phyloP scores from a whole-genome alignment of 2,797 vertebrate genomes.

The Tapirus indicus region DNA sequence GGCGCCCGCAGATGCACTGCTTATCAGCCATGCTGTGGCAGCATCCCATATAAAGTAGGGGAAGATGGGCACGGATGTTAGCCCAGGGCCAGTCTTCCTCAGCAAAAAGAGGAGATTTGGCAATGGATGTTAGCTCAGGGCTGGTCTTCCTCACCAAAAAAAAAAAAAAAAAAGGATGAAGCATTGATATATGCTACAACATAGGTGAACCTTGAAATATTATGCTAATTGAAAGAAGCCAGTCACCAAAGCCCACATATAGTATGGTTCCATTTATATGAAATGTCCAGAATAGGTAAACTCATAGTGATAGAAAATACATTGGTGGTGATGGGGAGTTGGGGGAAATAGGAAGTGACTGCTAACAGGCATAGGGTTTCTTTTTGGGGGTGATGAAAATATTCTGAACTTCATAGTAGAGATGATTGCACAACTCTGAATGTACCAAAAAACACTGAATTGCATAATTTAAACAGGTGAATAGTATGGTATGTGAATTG shows the following conservation, averaged over 20 bases:
- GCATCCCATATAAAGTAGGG: too few relatives aligned
- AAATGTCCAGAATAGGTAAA: background rate
- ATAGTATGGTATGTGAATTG: background rate
- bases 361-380: background rate
- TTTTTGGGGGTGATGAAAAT: background rate
- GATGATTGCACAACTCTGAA: background rate
- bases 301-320: background rate
- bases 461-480: background rate
- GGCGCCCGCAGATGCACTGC: too few relatives aligned
- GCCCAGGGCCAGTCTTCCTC: too few relatives aligned
- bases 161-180: background rate
- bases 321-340: too few relatives aligned
- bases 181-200: background rate
- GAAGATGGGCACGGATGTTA: too few relatives aligned
- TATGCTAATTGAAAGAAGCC: background rate
- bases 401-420: background rate
- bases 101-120: too few relatives aligned
- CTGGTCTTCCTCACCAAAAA: too few relatives aligned
- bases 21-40: too few relatives aligned
- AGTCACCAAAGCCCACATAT: background rate
- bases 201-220: background rate
- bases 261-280: background rate
- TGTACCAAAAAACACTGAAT: background rate
- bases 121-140: too few relatives aligned
- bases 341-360: background rate